Evolutionary conservation across 2,113 vertebrate species (phyloP), one percentile per base, ranked within the genome.

Genomic region (Nibea albiflora): DNA sequence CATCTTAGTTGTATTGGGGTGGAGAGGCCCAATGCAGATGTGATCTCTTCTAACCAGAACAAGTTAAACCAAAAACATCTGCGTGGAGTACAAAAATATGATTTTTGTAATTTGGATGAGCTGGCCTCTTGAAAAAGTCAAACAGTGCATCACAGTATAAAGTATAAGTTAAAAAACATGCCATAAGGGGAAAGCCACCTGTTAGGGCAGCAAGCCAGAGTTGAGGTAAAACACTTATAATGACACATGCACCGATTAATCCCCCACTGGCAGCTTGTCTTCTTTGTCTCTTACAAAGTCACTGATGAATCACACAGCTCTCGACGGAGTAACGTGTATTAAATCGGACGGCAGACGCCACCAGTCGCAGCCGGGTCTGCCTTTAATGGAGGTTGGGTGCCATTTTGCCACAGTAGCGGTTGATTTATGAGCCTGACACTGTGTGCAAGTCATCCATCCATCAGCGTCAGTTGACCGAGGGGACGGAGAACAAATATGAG

Each of bases 401-500:
- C 92, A 92, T 92, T 94, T 95, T 95, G 95, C 94, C 93, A 94
- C 88, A 92, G 91, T 93, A 94, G 93, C 86, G 89, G 92, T 74
- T 96, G 96, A 96, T 97, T 96, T 96, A 95, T 90, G 92, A 87
- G 16, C 83, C 85, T 92, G 92, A 95, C 94, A 95, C 80, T 76
- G 93, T 90, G 92, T 80, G 90, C 80, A 91, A 95, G 94, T 94
- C 95, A 93, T 93, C 94, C 93, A 97, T 96, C 92, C 93, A 93
- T 96, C 95, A 96, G 80, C 89, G 86, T 84, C 69, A 95, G 92
- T 87, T 95, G 87, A 87, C 78, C 82, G 75, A 85, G 80, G 90
- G 83, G 94, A 93, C 86, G 80, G 76, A 88, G 64, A 64, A 86
- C 77, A 76, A 72, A 83, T 39, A 69, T 26, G 65, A 44, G 56